phyloP scores from a whole-genome alignment of 2,113 vertebrate genomes.

The Zosterops lateralis region DNA sequence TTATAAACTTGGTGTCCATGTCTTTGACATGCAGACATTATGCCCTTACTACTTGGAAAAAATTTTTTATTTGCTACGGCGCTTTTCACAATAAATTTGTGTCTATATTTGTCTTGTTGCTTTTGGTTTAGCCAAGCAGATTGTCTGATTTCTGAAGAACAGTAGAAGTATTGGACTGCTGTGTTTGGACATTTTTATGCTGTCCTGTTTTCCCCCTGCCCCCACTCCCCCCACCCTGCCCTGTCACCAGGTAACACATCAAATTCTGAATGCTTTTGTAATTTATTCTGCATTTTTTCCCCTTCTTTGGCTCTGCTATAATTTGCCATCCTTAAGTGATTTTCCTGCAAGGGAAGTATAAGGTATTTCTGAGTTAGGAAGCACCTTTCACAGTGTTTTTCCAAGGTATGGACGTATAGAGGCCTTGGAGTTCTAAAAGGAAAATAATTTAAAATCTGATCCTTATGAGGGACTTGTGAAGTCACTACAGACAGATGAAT shows the following conservation, averaged over 20 bases:
- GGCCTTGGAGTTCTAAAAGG: neutral
- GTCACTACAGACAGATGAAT: neutral
- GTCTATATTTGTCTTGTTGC: neutral
- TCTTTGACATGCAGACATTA: neutral
- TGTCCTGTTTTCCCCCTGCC: neutral
- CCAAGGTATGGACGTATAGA: fast-evolving
- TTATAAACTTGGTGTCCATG: neutral
- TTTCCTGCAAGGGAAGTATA: neutral
- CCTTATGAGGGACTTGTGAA: neutral
- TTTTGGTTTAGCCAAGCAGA: neutral
- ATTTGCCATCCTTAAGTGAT: neutral
- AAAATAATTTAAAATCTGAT: neutral
- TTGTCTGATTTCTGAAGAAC: neutral
- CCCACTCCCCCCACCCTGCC: neutral
- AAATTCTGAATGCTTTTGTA: neutral
- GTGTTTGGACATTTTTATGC: neutral
- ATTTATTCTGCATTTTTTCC: neutral
- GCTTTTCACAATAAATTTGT: neutral
- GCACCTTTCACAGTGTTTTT: neutral
- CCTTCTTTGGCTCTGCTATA: neutral
- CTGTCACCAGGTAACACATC: neutral
- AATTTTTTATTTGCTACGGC: neutral
- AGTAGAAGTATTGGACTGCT: neutral
- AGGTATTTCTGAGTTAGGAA: neutral
- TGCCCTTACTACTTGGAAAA: neutral